Percentiles rank a stretch among this genome's conserved stretches.
Conservation (phyloP, 1,140 invertebrate genomes). For the Panonychus citri region DNA sequence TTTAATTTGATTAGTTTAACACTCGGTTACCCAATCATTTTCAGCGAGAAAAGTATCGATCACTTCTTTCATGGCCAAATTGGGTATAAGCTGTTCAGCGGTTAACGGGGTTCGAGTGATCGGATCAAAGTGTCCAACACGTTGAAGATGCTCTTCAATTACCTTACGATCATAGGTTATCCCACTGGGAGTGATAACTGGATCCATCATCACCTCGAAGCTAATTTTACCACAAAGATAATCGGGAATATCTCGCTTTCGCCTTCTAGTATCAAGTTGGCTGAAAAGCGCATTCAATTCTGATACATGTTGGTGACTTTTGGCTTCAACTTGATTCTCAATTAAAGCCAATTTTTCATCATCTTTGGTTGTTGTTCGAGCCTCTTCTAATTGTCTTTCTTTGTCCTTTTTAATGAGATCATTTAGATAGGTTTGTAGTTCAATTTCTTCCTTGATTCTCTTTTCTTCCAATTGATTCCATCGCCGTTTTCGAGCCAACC, state of each 20-base stretch:
- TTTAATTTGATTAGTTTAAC: too few species aligned
- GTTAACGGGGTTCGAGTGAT: conserved; percentile 73
- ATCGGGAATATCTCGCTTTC: conserved; percentile 95
- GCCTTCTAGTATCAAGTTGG: conserved; percentile 75
- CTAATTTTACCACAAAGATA: conserved; percentile 96
- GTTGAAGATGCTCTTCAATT: conserved; percentile 91
- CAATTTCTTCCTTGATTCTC: conserved; percentile 72
- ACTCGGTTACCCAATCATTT: conserved; percentile 65
- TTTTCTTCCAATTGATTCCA: conserved; percentile 83
- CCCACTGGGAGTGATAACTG: conserved; percentile 92
- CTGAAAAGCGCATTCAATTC: conserved; percentile 71
- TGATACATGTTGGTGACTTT: conserved; percentile 36
- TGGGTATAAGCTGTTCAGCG: conserved; percentile 83
- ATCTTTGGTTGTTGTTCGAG: conserved; percentile 35
- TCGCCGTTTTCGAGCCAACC: conserved; percentile 66
- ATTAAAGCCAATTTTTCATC: conserved; percentile 13
- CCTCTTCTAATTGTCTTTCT: conserved; percentile 32
- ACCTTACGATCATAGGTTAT: conserved; percentile 97
- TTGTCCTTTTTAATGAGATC: conserved; percentile 59
- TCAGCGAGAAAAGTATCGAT: conserved; percentile 81
- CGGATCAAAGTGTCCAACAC: conserved; percentile 96
- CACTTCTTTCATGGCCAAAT: conserved; percentile 97
- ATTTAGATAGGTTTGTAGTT: conserved; percentile 56
- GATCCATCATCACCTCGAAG: conserved; percentile 90
- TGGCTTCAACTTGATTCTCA: neutral